A percentile compares a stretch with the other conserved stretches of the same genome.
Evolutionary conservation across 2,797 vertebrate genomes (phyloP).

Genomic region (Poeciliopsis paucimaculata): DNA sequence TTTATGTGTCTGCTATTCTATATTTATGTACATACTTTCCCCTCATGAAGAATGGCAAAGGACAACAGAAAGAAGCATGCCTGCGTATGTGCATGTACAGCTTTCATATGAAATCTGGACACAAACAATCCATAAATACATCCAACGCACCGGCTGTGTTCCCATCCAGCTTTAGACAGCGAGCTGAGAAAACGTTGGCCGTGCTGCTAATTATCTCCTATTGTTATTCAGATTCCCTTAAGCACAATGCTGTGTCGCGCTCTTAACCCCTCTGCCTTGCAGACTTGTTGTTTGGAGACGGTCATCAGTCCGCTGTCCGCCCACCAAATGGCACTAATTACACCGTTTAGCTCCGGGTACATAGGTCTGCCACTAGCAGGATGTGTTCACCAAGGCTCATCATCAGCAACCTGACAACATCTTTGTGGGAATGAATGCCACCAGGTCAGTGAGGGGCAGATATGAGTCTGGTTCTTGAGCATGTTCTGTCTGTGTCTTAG

Average conservation of each 20-base stretch:
- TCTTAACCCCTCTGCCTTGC: constrained; percentile 75
- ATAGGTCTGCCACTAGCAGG: constrained; percentile 59
- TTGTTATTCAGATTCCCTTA: constrained; percentile 82
- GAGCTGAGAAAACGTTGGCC: constrained; percentile 55
- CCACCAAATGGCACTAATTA: constrained; percentile 80
- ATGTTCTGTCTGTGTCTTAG: neutral
- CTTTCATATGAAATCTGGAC: constrained; percentile 17
- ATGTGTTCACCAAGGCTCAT: constrained; percentile 59
- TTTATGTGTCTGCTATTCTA: constrained; percentile 48
- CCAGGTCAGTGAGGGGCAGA: constrained; percentile 15
- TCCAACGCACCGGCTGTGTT: constrained; percentile 21
- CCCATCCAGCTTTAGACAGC: constrained; percentile 41
- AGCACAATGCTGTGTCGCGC: constrained; percentile 69
- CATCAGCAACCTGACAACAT: constrained; percentile 79
- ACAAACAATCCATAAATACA: constrained; percentile 19
- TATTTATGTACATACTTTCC: constrained; percentile 41
- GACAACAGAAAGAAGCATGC: constrained; percentile 8
- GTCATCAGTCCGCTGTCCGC: constrained; percentile 64
- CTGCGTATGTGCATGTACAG: constrained; percentile 4
- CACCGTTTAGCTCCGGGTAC: constrained; percentile 74
- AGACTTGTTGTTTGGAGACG: constrained; percentile 57
- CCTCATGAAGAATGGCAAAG: constrained; percentile 36
- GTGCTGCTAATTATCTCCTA: constrained; percentile 79
- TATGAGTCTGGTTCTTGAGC: constrained; percentile 30
- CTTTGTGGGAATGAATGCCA: constrained; percentile 48